phyloP scores from a whole-genome alignment of 2,888 invertebrate genomes.

The Ethmia dodecea region DNA sequence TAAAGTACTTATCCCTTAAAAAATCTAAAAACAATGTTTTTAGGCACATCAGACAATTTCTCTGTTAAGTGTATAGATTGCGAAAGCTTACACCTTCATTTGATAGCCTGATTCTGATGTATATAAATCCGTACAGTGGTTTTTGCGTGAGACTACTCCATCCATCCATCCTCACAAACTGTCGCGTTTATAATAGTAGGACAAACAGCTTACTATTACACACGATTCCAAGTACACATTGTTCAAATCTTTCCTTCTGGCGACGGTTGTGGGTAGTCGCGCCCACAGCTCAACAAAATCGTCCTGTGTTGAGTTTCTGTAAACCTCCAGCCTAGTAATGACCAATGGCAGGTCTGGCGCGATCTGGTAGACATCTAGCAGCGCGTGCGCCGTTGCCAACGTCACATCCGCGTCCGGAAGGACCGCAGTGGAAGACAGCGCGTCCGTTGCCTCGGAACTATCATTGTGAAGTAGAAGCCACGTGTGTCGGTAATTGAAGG shows the following conservation, averaged over 20 bases:
- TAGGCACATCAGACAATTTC: too few species aligned
- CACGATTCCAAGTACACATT: constrained; percentile 39
- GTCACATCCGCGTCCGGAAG: constrained; percentile 56
- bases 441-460: constrained; percentile 20
- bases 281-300: constrained; percentile 33
- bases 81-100: too few species aligned
- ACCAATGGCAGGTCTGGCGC: constrained; percentile 30
- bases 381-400: constrained; percentile 31
- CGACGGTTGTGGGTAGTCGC: constrained; percentile 31
- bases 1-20: too few species aligned
- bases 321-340: constrained; percentile 26
- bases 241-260: constrained; percentile 43
- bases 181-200: too few species aligned
- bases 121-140: too few species aligned
- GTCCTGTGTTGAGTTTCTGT: constrained; percentile 14
- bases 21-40: too few species aligned
- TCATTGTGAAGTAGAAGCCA: constrained; percentile 50
- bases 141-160: too few species aligned
- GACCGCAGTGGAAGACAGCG: constrained; percentile 28
- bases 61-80: too few species aligned
- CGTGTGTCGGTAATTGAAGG: constrained; percentile 47
- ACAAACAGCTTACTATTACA: constrained; percentile 48
- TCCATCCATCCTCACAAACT: too few species aligned
- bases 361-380: constrained; percentile 47
- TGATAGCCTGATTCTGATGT: too few species aligned